Conservation (phyloP, 2,113 vertebrate genomes). For the Casuarius casuarius region DNA sequence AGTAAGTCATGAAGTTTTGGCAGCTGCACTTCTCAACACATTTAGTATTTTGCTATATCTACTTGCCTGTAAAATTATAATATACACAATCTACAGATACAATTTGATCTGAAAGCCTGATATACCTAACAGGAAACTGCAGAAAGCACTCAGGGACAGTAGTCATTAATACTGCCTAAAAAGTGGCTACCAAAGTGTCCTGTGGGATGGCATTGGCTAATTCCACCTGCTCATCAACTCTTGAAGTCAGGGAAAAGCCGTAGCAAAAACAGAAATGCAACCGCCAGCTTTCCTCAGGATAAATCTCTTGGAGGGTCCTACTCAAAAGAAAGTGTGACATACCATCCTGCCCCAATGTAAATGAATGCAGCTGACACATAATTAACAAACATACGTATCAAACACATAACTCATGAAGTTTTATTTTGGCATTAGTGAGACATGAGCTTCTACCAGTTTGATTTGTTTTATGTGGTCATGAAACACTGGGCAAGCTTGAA, state of each 20-base stretch:
- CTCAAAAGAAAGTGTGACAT: background rate
- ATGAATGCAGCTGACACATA: background rate
- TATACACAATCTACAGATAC: background rate
- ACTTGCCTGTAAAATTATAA: background rate
- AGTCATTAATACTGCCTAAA: background rate
- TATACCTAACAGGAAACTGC: background rate
- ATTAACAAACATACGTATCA: background rate
- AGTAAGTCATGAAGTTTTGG: background rate
- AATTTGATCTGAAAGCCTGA: background rate
- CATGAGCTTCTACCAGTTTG: background rate
- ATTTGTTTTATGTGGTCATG: background rate
- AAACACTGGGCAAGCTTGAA: background rate
- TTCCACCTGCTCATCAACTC: background rate
- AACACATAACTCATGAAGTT: rapidly evolving
- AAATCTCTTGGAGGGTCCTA: background rate
- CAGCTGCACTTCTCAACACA: background rate
- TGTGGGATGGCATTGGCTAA: background rate
- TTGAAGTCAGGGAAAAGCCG: background rate
- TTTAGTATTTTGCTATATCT: background rate
- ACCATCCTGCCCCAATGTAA: rapidly evolving
- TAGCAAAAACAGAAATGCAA: background rate
- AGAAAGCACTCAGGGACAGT: background rate
- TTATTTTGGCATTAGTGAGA: background rate
- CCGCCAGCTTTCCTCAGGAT: background rate
- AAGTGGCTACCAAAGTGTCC: background rate